Evolutionary conservation across 2,113 vertebrate species (phyloP), one percentile per base, ranked within the genome.

Genomic region (Candoia aspera): DNA sequence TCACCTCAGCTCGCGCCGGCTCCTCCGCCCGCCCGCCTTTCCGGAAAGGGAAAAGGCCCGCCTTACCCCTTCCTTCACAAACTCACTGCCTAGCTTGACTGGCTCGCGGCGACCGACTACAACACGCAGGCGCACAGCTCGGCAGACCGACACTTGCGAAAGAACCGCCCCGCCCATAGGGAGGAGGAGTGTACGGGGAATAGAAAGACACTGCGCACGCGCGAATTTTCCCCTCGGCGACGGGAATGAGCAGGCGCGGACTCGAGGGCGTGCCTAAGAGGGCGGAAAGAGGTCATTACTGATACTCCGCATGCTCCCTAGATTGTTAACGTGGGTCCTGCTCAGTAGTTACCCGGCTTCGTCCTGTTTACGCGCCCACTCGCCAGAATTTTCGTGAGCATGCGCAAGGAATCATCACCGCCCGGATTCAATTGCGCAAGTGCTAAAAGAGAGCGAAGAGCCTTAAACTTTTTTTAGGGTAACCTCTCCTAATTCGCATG

Each of bases 41-140:
- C 84, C 53, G 42, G 17, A 15, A 15, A 17, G 9, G n/a, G 57
- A 58, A 24, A 49, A 42, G 60, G 55, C 86, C 42, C n/a, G 86
- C 55, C 64, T 73, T 13, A 29, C 57, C 87, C 19, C 73, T 89
- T 55, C 58, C 73, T 83, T 85, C 87, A 64, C 79, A 55, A 92
- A 92, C 87, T 89, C 91, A 13, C 68, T 33, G 55, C 46, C 90
- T 55, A 1, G 60, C 29, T 86, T 86, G 90, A 54, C 91, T 89
- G 73, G 59, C 59, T 89, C 73, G 86, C 73, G 46, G 73, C 79
- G 23, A 83, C 87, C 57, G 73, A 79, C 73, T 13, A 21, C 87
- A 84, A 0, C 11, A 87, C 87, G 87, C 91, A 89, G 83, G 91
- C 91, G 86, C 91, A 0, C 29, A 10, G 8, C 55, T 21, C 79